A percentile compares a stretch with the other conserved stretches of the same genome.
These are phyloP conservation scores for Drosophila hydei DNA, from an alignment of 1,140 invertebrate species.

Conservation along the genomic window DNA sequence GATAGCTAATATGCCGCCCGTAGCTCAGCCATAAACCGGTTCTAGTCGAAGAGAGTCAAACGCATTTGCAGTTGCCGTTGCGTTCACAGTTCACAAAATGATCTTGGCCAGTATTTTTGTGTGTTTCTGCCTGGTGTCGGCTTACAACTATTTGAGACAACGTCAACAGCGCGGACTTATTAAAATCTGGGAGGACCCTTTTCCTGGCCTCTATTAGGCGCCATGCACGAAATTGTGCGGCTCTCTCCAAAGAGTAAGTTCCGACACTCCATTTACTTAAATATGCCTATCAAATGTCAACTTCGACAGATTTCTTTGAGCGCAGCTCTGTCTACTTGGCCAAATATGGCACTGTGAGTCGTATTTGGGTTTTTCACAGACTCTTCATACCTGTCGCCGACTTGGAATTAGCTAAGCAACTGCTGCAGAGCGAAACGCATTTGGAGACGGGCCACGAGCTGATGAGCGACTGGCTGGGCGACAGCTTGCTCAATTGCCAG, in stretches of 20 bases:
- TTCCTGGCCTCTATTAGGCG: constrained; percentile 55
- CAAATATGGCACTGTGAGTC: constrained; percentile 56
- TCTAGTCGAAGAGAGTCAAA: constrained; percentile 26
- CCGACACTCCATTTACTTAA: background rate
- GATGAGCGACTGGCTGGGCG: constrained; percentile 51
- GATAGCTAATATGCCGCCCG: constrained; percentile 24
- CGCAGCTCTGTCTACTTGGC: constrained; percentile 48
- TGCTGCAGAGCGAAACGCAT: constrained; percentile 55
- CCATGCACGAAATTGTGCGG: constrained; percentile 64
- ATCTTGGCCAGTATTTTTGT: constrained; percentile 69
- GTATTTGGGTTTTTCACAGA: constrained; percentile 66
- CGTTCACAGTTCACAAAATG: constrained; percentile 56
- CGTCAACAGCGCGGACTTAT: constrained; percentile 53
- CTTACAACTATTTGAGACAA: constrained; percentile 61
- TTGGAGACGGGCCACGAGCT: constrained; percentile 61
- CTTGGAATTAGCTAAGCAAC: constrained; percentile 54
- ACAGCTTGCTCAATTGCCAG: constrained; percentile 43
- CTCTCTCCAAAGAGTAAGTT: constrained; percentile 55
- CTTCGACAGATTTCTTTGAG: constrained; percentile 61
- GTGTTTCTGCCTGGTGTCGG: constrained; percentile 70
- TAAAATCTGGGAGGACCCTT: constrained; percentile 66
- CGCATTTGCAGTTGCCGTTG: constrained; percentile 16
- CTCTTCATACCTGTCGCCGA: constrained; percentile 65
- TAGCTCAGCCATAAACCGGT: constrained; percentile 31
- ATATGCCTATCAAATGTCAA: background rate